A percentile compares a stretch with the other conserved stretches of the same genome.
phyloP scores from a whole-genome alignment of 2,797 vertebrate genomes.

The Apogon talboti region DNA sequence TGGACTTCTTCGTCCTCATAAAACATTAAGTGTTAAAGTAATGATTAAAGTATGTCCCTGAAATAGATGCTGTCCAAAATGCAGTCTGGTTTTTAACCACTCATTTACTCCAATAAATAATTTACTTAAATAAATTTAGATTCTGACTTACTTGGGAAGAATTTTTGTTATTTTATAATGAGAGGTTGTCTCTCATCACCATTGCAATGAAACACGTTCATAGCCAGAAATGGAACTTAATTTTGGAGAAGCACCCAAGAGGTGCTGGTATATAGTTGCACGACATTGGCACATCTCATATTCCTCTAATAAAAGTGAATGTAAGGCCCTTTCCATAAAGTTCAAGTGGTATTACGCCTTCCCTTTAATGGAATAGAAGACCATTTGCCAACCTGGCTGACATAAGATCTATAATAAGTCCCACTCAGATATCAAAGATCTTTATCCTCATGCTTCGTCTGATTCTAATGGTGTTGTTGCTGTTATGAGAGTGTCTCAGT shows the following conservation, averaged over 20 bases:
- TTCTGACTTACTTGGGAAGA: constrained; percentile 10
- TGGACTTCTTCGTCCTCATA: constrained; percentile 13
- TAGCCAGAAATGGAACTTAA: constrained; percentile 52
- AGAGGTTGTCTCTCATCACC: constrained; percentile 40
- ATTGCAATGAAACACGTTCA: constrained; percentile 37
- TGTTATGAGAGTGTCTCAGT: constrained; percentile 59
- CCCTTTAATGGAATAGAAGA: constrained; percentile 64
- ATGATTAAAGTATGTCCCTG: constrained; percentile 36
- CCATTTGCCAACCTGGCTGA: constrained; percentile 66
- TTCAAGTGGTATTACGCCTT: constrained; percentile 60
- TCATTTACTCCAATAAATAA: constrained; percentile 23
- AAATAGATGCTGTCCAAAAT: constrained; percentile 42
- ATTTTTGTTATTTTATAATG: constrained; percentile 36
- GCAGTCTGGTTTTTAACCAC: background rate
- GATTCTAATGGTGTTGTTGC: constrained; percentile 55
- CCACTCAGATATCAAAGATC: constrained; percentile 66
- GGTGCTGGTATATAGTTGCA: constrained; percentile 73
- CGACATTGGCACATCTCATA: constrained; percentile 54
- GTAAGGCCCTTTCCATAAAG: constrained; percentile 61
- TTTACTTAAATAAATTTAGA: constrained; percentile 16
- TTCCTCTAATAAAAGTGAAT: constrained; percentile 65
- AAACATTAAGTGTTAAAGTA: constrained; percentile 3
- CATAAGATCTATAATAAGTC: constrained; percentile 75
- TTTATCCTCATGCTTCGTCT: constrained; percentile 53
- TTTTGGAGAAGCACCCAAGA: constrained; percentile 78